Percentiles rank a stretch among this genome's conserved stretches.
phyloP scores from a whole-genome alignment of 1,140 invertebrate genomes.

The Zelostemma sp. region DNA sequence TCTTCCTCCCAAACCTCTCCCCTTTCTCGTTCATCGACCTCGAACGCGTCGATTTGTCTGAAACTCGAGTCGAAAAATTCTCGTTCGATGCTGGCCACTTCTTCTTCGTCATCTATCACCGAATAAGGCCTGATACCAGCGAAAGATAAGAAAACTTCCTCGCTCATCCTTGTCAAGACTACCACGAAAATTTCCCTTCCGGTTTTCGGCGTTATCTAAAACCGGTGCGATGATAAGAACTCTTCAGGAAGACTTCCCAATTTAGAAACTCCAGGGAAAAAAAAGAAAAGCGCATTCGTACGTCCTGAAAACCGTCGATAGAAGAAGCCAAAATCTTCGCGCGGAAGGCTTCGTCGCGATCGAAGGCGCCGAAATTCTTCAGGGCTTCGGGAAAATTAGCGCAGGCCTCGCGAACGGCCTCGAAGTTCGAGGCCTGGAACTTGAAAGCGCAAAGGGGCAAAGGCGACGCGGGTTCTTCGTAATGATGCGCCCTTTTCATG shows the following conservation, averaged over 20 bases:
- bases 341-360: constrained; percentile 47
- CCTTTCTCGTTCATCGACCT: constrained; percentile 7
- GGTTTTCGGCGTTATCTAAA: too few species aligned
- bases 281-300: too few species aligned
- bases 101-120: constrained; percentile 48
- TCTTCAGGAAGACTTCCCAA: too few species aligned
- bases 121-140: constrained; percentile 56
- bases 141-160: constrained; percentile 57
- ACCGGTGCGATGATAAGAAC: too few species aligned
- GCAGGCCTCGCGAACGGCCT: constrained; percentile 39
- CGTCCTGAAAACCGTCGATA: constrained; percentile 51
- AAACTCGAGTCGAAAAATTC: constrained; percentile 51
- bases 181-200: constrained; percentile 56
- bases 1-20: constrained; percentile 30
- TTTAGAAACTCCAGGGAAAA: too few species aligned
- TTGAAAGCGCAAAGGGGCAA: constrained; percentile 56
- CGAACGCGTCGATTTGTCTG: constrained; percentile 30
- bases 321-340: constrained; percentile 51
- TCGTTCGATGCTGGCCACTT: constrained; percentile 43
- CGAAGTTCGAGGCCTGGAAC: constrained; percentile 41
- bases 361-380: constrained; percentile 55
- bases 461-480: constrained; percentile 45
- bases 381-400: constrained; percentile 25
- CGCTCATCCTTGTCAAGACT: constrained; percentile 48
- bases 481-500: constrained; percentile 52